These are phyloP conservation scores for Girardia tigrina DNA, from an alignment of 2,888 invertebrate species.

Conservation along the genomic window DNA sequence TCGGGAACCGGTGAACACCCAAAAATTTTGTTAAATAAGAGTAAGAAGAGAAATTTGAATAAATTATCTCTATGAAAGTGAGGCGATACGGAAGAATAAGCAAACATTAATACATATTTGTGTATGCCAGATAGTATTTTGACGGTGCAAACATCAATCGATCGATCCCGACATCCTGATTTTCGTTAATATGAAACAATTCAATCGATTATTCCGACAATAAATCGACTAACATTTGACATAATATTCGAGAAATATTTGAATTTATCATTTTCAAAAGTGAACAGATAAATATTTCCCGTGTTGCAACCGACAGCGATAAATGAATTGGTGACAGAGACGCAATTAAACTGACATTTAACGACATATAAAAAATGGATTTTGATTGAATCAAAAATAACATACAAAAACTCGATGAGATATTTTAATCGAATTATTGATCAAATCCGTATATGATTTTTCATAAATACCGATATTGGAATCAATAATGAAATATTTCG, in stretches of 20 bases:
- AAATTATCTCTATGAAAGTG: too few relatives aligned
- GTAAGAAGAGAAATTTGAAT: too few relatives aligned
- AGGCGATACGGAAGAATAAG: too few relatives aligned
- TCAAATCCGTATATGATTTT: neutral
- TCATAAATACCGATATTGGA: neutral
- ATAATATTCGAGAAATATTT: too few relatives aligned
- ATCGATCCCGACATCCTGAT: neutral
- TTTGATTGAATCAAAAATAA: neutral
- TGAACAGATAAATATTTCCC: neutral
- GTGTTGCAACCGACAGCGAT: neutral
- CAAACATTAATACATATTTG: neutral
- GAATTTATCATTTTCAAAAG: too few relatives aligned
- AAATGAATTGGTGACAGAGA: neutral
- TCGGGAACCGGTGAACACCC: too few relatives aligned
- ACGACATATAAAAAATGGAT: neutral
- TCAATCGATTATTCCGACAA: neutral
- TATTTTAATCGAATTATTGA: neutral
- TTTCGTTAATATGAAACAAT: neutral
- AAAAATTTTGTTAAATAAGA: too few relatives aligned
- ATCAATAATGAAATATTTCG: neutral
- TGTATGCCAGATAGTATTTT: neutral
- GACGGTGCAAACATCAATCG: neutral
- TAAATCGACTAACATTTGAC: too few relatives aligned
- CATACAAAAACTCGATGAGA: neutral
- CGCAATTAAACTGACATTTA: neutral